Conservation (phyloP, 2,888 invertebrate genomes). For the Cephus rjabovi region DNA sequence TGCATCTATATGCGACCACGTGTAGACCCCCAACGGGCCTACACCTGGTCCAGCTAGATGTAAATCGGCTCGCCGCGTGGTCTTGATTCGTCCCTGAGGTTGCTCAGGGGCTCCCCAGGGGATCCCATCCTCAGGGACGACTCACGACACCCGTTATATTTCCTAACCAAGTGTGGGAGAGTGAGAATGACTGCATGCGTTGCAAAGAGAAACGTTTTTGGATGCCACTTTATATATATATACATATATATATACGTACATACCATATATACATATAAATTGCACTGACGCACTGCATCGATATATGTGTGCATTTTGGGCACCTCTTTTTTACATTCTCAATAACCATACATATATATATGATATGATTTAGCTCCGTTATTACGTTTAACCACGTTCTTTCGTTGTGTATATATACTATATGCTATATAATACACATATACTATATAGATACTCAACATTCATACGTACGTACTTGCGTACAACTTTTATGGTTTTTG, state of each 20-base stretch:
- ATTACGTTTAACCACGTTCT: constrained; percentile 35
- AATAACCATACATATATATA: constrained; percentile 43
- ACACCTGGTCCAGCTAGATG: background rate
- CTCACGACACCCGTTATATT: background rate
- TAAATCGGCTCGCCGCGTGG: background rate
- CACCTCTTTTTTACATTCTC: constrained; percentile 64
- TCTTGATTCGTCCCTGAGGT: background rate
- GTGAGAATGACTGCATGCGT: constrained; percentile 67
- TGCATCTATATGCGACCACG: background rate
- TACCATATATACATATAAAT: constrained; percentile 58
- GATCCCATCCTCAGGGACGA: background rate
- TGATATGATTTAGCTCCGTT: constrained; percentile 38
- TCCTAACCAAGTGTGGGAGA: constrained; percentile 60
- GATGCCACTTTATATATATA: constrained; percentile 63
- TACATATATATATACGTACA: constrained; percentile 41
- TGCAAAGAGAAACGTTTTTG: constrained; percentile 64
- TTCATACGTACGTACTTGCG: background rate
- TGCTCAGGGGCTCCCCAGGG: background rate
- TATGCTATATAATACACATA: background rate
- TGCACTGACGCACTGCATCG: constrained; percentile 66
- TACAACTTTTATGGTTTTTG: background rate
- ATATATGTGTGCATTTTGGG: constrained; percentile 67
- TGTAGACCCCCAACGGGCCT: background rate
- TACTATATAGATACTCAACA: background rate
- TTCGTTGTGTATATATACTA: constrained; percentile 2